Conservation (phyloP, 2,113 vertebrate genomes). For the Dromas ardeola region DNA sequence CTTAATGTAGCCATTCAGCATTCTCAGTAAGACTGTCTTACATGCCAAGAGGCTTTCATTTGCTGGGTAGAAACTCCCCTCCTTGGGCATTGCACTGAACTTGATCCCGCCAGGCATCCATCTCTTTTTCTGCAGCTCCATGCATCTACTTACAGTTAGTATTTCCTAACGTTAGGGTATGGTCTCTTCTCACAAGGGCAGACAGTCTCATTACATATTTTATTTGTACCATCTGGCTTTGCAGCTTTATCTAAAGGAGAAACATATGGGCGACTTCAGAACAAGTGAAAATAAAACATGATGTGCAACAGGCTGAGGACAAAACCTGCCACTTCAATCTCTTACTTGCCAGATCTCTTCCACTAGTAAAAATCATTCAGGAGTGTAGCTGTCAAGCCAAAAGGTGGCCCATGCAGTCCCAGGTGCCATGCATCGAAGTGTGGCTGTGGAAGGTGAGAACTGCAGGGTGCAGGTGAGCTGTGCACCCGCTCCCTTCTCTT, state of each 20-base stretch:
- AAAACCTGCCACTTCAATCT: not conserved
- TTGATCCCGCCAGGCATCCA: not conserved
- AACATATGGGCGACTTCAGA: not conserved
- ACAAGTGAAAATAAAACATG: not conserved
- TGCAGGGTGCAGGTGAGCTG: not conserved
- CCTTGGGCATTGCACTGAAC: not conserved
- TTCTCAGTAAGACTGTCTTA: not conserved
- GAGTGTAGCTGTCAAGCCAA: not conserved
- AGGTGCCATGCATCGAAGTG: accelerated
- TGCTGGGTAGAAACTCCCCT: not conserved
- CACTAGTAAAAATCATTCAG: not conserved
- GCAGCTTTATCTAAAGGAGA: not conserved
- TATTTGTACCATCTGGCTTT: not conserved
- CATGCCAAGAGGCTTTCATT: not conserved
- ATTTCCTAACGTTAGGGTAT: not conserved
- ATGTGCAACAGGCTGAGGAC: not conserved
- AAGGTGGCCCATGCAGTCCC: not conserved
- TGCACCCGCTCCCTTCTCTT: accelerated
- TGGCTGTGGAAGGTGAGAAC: not conserved
- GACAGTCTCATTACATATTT: not conserved
- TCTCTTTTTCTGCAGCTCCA: not conserved
- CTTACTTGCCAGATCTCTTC: not conserved
- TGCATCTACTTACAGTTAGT: not conserved
- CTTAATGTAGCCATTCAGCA: not conserved
- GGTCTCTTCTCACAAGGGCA: not conserved